Base-by-base conservation (phyloP, 2,888 invertebrate species). In the Hirtodrosophila confusa region DNA sequence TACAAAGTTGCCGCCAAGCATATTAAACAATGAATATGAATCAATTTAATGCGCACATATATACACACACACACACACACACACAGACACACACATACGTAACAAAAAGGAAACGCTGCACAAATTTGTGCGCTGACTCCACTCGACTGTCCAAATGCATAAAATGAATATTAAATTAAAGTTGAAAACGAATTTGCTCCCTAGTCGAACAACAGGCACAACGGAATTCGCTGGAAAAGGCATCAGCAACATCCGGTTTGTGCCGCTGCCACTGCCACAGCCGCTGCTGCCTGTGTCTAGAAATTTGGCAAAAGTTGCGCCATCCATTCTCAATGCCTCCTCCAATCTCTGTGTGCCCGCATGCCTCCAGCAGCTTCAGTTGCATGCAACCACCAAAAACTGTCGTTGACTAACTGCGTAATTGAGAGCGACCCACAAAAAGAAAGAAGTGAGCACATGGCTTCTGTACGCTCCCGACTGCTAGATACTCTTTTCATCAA, bases 1-100 rank as follows among this genome's bases (percentile, higher is more conserved):
- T 57, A 64, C 44, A 72, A 75, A 77, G 66, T 69, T 74, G 79
- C 75, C 79, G 83, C 77, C 77, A 36, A 80, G 87, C 84, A 88
- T 88, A 88, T 84, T 88, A 88, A 88, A 88, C 86, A 88, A 88
- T 86, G 86, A 65, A 88, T 78, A 86, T 88, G 84, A 86, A 88
- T 88, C 84, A 88, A 88, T 87, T 83, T 85, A 75, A 85, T 75
- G 74, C 76, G 60, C 60, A 57, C 43, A 50, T 72, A 69, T 29
- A 49, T 43, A 51, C 39, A 53, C 48, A 69, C 11, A 29, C 37
- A 58, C 3, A 55, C 9, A 48, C 17, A 58, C 10, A 37, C 60
- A 35, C 57, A 61, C 64, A 55, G 56, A 17, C 17, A 17, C 17
- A 17, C 17, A 62, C 62, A 64, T 60, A 60, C 64, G 63, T 74